Base-by-base conservation (phyloP, 2,113 vertebrate genomes). In the Brachyhypopomus occidentalis region DNA sequence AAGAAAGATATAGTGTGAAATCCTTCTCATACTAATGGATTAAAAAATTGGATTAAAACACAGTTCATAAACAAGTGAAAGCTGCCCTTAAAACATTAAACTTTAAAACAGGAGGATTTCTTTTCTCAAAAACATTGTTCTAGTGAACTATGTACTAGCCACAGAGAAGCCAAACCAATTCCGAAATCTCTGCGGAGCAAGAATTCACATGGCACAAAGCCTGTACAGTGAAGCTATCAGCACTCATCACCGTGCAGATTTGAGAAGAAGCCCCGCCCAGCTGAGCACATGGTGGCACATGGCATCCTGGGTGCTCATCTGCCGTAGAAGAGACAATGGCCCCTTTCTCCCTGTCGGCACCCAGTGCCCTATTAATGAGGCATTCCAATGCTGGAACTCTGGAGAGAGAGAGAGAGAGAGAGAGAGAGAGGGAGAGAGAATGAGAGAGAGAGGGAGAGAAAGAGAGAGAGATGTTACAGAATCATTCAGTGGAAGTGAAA, bases 371-470 rank as follows among this genome's bases (percentile, higher is more conserved):
- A 82, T 79, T 82, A 76, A 72, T 70, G 63, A 82, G 67, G 72
- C 72, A 82, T 85, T 85, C 56, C 79, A 78, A 45, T 78, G 73
- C 80, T 78, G 22, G 69, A 76, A n/a, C 22, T 17, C 48, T 73
- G 6, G 77, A 80, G n/a, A 72, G 27, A 67, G 38, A 83, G 41
- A 55, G 25, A 63, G 34, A 63, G 20, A 30, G 30, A 30, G 22
- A 64, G 62, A 55, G 23, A 22, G n/a, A n/a, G 52, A 17, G n/a
- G n/a, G 14, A 58, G 25, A 34, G 23, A 22, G n/a, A n/a, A n/a
- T n/a, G n/a, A 63, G 60, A 55, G 11, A 72, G 48, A 73, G 48
- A 30, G n/a, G n/a, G 14, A 58, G 25, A 34, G 71, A 45, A 41
- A 5, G 5, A 70, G 30, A 70, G 23, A 22, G n/a, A n/a, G 52